Conservation (phyloP, 2,113 vertebrate species). For the Campylomormyrus numenius region DNA sequence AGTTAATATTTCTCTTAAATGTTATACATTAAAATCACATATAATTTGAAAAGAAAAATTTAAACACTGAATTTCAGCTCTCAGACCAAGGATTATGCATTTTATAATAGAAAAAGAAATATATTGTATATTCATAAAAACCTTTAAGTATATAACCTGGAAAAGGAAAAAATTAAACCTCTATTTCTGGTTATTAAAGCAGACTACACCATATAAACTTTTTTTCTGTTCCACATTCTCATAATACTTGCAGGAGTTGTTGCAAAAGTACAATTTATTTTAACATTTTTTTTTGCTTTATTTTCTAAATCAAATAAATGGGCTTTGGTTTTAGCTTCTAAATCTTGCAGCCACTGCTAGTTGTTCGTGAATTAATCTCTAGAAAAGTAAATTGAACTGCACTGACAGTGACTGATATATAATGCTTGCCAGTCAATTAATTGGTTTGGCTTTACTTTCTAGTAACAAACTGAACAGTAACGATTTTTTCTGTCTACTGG, state of each 20-base stretch:
- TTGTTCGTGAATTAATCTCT: neutral
- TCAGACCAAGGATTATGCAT: neutral
- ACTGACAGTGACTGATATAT: neutral
- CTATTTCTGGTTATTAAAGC: neutral
- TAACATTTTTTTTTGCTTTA: neutral
- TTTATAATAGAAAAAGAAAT: neutral
- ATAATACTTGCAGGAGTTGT: neutral
- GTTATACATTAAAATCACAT: neutral
- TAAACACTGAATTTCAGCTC: neutral
- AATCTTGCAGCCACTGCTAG: neutral
- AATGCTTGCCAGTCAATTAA: neutral
- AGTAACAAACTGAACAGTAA: neutral
- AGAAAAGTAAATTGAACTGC: neutral
- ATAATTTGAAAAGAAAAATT: neutral
- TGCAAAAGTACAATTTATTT: neutral
- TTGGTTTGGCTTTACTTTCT: neutral
- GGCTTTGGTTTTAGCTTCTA: neutral
- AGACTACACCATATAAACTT: neutral
- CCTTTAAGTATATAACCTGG: neutral
- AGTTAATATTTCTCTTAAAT: constrained; percentile 6
- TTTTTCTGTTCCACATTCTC: neutral
- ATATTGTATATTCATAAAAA: neutral
- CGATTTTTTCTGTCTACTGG: neutral
- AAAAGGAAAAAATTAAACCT: neutral
- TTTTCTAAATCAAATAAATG: neutral